Base-by-base conservation (phyloP, 2,888 invertebrate species). In the Drosophila colorata region DNA sequence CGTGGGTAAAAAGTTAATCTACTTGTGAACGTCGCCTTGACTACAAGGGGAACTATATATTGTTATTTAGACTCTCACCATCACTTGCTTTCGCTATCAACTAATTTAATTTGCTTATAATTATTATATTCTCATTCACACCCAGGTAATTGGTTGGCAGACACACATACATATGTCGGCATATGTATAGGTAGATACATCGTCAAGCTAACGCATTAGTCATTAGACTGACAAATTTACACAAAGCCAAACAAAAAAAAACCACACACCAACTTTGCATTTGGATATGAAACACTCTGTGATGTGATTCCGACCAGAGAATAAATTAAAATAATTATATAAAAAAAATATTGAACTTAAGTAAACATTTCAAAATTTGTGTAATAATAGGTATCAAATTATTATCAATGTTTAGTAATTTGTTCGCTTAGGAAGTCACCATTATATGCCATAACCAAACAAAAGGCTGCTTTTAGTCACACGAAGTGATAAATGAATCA, bases 401-500 rank as follows among this genome's bases (percentile, higher is more conserved):
- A 61, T 47, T 37, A 38, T 13, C 33, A 31, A 44, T 74, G 35
- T 13, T 14, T 8, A 40, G 18, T 46, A 11, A 53, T 20, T 68
- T 68, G 52, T 74, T 69, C 69, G 33, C 18, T 25, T 47, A 14
- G 23, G 7, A 23, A 14, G 6, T 13, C 6, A 8, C 3, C 18
- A 18, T 18, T 35, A 8, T 1, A 48, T 18, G 20, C 23, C 55
- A 11, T 31, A 25, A 20, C 38, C 31, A 66, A 41, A 58, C 25
- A 58, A 76, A 63, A 67, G 23, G 14, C 59, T 37, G 60, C 28
- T 47, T 70, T 64, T 66, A 85, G 58, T 65, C 70, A 69, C 18
- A 16, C 38, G 51, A 41, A 37, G n/a, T 23, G 9, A 14, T 14
- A 47, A 61, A 52, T 87, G 83, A 81, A 52, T 87, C 88, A 85